These are phyloP conservation scores for Pipistrellus kuhlii DNA, from an alignment of 2,797 vertebrate genomes.

Conservation along the genomic window DNA sequence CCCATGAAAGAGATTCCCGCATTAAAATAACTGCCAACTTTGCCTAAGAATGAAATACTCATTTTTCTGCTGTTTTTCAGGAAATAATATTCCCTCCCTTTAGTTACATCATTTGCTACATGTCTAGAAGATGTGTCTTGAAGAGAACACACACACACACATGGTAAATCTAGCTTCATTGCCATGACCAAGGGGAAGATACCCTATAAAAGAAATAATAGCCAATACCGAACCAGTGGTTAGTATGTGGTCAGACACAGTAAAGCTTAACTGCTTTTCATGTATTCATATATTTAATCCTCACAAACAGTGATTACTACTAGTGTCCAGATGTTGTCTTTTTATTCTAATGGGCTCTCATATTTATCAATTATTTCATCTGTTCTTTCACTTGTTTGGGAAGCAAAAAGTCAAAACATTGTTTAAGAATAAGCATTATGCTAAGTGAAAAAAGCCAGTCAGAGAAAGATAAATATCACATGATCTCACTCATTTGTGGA, in stretches of 20 bases:
- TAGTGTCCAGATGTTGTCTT: neutral
- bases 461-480: no score
- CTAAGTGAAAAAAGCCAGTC: no score
- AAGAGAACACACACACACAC: neutral
- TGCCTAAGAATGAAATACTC: conserved; percentile 11
- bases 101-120: neutral
- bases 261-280: neutral
- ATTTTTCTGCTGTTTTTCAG: conserved; percentile 33
- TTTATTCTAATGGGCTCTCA: conserved; percentile 17
- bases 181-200: neutral
- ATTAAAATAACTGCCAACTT: conserved; percentile 46
- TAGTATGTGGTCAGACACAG: neutral
- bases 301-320: neutral
- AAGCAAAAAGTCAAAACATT: conserved; percentile 4
- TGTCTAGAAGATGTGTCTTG: conserved; percentile 7
- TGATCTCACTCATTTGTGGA: no score
- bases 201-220: neutral
- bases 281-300: neutral
- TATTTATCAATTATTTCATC: conserved; percentile 21
- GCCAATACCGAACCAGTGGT: neutral
- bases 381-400: conserved; percentile 12
- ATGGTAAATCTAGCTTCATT: neutral
- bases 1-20: conserved; percentile 41
- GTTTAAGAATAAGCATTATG: neutral
- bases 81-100: neutral